These are phyloP conservation scores for Coleophora deauratella DNA, from an alignment of 2,888 invertebrate genomes.

Conservation along the genomic window DNA sequence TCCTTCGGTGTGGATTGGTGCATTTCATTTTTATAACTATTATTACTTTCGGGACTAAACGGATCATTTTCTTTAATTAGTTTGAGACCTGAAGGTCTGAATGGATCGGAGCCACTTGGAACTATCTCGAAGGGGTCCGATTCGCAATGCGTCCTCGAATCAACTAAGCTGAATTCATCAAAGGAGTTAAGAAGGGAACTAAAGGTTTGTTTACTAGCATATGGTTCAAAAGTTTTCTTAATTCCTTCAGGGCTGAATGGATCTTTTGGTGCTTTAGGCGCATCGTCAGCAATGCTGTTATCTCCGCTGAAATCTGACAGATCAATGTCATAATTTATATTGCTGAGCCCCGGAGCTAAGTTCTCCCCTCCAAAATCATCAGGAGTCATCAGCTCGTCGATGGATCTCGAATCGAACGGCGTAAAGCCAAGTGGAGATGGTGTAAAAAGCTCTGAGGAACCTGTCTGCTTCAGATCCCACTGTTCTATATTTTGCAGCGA, in stretches of 20 bases:
- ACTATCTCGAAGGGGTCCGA: conserved; percentile 51
- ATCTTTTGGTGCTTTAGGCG: conserved; percentile 56
- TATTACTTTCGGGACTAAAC: neutral
- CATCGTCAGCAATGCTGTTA: conserved; percentile 78
- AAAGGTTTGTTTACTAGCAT: conserved; percentile 53
- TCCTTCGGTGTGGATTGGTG: neutral
- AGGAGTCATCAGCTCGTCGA: conserved; percentile 75
- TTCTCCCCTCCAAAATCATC: conserved; percentile 73
- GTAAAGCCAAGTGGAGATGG: conserved; percentile 73
- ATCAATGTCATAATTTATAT: conserved; percentile 85
- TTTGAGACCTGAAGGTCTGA: conserved; percentile 17
- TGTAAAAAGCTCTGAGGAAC: conserved; percentile 70
- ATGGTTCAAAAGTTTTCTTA: conserved; percentile 62
- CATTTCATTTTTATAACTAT: no score
- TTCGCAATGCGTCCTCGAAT: conserved; percentile 25
- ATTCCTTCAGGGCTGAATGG: conserved; percentile 72
- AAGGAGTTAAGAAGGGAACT: conserved; percentile 34
- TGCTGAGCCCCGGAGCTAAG: conserved; percentile 76
- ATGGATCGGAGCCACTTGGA: conserved; percentile 29
- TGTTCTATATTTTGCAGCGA: conserved; percentile 42
- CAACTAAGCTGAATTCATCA: conserved; percentile 49
- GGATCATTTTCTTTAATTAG: neutral
- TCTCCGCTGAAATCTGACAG: conserved; percentile 83
- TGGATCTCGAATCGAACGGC: conserved; percentile 73
- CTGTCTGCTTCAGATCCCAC: conserved; percentile 50